These are phyloP conservation scores for Myrmecobius fasciatus DNA, from an alignment of 2,113 vertebrate species.

Conservation along the genomic window DNA sequence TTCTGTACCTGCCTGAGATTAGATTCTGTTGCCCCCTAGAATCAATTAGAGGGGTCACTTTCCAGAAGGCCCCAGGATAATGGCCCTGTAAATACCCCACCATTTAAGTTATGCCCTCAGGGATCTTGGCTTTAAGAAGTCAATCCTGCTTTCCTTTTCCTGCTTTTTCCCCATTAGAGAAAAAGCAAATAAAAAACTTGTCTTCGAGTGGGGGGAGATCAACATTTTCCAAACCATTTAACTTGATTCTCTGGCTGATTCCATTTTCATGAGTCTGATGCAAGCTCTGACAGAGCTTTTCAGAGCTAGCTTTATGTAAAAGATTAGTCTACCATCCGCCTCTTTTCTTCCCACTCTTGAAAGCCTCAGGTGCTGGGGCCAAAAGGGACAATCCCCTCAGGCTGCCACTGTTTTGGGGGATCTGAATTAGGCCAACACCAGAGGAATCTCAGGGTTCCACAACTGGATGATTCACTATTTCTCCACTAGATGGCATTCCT, in stretches of 20 bases:
- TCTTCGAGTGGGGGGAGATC: constrained; percentile 47
- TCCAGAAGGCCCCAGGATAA: constrained; percentile 63
- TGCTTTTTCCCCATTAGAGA: constrained; percentile 41
- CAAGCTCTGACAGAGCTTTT: not conserved
- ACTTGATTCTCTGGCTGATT: constrained; percentile 57
- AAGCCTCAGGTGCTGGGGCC: not conserved
- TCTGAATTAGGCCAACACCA: accelerated
- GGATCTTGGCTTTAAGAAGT: not conserved
- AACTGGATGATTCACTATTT: accelerated
- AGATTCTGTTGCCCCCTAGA: constrained; percentile 38
- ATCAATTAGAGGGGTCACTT: constrained; percentile 68
- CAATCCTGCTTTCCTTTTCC: constrained; percentile 1
- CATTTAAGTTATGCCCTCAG: not conserved
- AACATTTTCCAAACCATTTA: constrained; percentile 67
- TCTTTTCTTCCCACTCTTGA: not conserved
- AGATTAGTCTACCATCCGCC: too few species aligned
- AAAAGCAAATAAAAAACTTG: not conserved
- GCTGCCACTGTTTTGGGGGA: not conserved
- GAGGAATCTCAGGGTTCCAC: not conserved
- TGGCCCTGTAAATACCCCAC: constrained; percentile 58
- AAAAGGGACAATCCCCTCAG: accelerated
- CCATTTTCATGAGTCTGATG: constrained; percentile 49
- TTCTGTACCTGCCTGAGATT: constrained; percentile 53
- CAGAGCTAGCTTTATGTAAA: constrained; percentile 38
- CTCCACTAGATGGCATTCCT: constrained; percentile 81